These are phyloP conservation scores for Orchesella cincta DNA, from an alignment of 1,140 invertebrate genomes.

Conservation along the genomic window DNA sequence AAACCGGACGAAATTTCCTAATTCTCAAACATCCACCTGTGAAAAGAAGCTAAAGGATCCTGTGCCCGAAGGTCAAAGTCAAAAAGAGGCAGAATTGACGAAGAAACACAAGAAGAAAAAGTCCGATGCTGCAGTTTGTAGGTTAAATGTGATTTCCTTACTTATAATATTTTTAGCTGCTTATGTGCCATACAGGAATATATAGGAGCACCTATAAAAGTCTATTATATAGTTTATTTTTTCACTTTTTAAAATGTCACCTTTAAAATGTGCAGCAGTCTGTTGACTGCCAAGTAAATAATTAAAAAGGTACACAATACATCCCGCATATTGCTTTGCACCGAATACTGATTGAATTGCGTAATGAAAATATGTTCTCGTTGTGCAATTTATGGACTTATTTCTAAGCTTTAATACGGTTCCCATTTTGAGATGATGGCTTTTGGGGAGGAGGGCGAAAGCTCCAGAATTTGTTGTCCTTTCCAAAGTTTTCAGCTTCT, in stretches of 20 bases:
- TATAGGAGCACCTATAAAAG: too few species aligned
- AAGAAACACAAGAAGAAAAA: neutral
- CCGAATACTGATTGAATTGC: neutral
- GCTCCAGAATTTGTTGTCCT: conserved; percentile 54
- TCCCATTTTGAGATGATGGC: neutral
- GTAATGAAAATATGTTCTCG: neutral
- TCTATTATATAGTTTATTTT: too few species aligned
- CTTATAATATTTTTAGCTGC: too few species aligned
- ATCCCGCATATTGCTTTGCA: neutral
- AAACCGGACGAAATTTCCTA: neutral
- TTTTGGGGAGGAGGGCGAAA: conserved; percentile 7
- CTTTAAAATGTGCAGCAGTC: neutral
- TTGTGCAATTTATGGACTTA: neutral
- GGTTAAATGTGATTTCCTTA: too few species aligned
- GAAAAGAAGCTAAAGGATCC: conserved; percentile 2
- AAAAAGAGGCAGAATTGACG: neutral
- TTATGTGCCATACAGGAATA: too few species aligned
- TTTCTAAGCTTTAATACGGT: neutral
- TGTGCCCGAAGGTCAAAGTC: neutral
- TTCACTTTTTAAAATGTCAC: too few species aligned
- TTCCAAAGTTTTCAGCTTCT: conserved; percentile 56
- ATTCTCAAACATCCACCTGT: neutral
- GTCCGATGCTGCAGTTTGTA: too few species aligned
- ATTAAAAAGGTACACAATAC: neutral
- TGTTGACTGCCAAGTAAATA: neutral